These are phyloP conservation scores for Dermatophagoides farinae DNA, from an alignment of 1,140 invertebrate species.

Conservation along the genomic window DNA sequence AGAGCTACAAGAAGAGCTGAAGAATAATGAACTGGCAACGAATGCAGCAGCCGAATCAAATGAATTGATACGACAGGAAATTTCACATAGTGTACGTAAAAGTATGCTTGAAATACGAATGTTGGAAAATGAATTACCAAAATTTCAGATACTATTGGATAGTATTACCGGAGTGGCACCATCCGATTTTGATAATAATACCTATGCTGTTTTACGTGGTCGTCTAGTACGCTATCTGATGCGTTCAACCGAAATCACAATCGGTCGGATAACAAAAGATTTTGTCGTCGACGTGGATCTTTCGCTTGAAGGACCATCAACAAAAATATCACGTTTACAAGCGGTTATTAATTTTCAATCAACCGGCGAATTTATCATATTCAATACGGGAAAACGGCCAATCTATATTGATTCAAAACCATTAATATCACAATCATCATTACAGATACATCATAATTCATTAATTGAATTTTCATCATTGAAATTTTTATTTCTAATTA, in stretches of 20 bases:
- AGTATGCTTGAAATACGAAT: conserved; percentile 61
- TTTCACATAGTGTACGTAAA: conserved; percentile 30
- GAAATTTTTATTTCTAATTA: conserved; percentile 76
- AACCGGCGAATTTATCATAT: conserved; percentile 79
- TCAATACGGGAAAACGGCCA: conserved; percentile 81
- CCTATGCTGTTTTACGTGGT: conserved; percentile 67
- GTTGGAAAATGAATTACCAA: conserved; percentile 64
- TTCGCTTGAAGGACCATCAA: conserved; percentile 55
- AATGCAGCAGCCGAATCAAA: neutral
- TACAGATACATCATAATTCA: conserved; percentile 68
- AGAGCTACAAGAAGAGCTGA: conserved; percentile 2
- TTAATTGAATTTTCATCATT: conserved; percentile 80
- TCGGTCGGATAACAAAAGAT: conserved; percentile 71
- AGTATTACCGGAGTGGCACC: conserved; percentile 41
- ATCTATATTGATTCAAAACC: conserved; percentile 83
- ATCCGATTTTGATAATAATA: conserved; percentile 54
- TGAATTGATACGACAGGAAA: conserved; percentile 21
- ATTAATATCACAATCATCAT: conserved; percentile 53
- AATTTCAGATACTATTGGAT: conserved; percentile 85
- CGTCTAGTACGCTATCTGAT: conserved; percentile 79
- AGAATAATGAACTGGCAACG: neutral
- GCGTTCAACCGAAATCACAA: conserved; percentile 81
- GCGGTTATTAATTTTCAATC: conserved; percentile 70
- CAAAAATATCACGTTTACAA: conserved; percentile 54
- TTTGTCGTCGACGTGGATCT: conserved; percentile 83